phyloP scores from a whole-genome alignment of 2,888 invertebrate species.

The Acleris laterana region DNA sequence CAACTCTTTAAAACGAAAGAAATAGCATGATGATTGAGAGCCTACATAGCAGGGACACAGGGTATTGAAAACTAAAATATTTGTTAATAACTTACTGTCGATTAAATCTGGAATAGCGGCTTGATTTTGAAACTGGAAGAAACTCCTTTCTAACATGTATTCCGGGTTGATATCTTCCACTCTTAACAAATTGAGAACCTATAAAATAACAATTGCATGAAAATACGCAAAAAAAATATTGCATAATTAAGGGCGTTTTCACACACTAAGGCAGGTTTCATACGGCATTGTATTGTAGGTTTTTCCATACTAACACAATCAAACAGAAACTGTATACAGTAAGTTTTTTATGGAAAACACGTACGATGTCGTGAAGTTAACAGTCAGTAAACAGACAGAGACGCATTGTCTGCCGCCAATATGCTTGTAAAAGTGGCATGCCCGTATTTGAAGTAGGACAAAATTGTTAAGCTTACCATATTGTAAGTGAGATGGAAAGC shows the following conservation, averaged over 20 bases:
- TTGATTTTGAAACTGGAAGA: conserved; percentile 99
- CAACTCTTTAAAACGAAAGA: conserved; percentile 76
- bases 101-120: conserved; percentile 95
- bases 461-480: conserved; percentile 89
- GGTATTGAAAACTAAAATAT: neutral
- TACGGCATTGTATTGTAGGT: too few relatives aligned
- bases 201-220: conserved; percentile 27
- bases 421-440: too few relatives aligned
- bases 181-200: conserved; percentile 91
- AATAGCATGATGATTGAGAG: neutral
- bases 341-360: too few relatives aligned
- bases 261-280: too few relatives aligned
- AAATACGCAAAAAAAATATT: conserved; percentile 7
- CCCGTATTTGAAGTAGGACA: too few relatives aligned
- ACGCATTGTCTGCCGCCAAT: too few relatives aligned
- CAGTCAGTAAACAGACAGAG: too few relatives aligned
- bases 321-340: too few relatives aligned
- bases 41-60: neutral
- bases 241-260: neutral
- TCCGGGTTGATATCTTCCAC: conserved; percentile 99
- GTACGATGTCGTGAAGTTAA: too few relatives aligned
- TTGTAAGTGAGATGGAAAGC: conserved; percentile 99
- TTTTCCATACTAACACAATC: too few relatives aligned
- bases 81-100: conserved; percentile 86
- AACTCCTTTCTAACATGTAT: conserved; percentile 99